Evolutionary conservation across 2,888 invertebrate genomes (phyloP).

Genomic region (Sipha maydis): DNA sequence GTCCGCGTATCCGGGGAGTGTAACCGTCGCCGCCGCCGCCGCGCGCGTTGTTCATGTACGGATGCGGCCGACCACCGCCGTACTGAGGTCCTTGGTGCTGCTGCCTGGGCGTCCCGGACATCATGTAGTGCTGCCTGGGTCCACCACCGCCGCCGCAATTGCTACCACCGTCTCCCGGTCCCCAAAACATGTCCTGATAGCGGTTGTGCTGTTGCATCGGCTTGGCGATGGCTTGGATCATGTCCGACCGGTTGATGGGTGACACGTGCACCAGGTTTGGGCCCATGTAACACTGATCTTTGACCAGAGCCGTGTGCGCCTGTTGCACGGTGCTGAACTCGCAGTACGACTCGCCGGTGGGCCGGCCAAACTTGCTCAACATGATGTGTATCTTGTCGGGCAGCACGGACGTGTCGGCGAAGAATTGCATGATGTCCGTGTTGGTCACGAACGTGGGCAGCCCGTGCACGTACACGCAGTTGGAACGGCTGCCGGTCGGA

Average conservation of each 20-base stretch:
- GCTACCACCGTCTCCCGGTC: not conserved
- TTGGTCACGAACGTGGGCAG: slow-evolving; percentile 81
- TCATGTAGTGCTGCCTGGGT: slow-evolving; percentile 3
- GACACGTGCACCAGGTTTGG: too few relatives aligned
- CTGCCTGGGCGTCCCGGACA: not conserved
- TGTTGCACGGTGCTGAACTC: too few relatives aligned
- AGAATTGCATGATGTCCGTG: slow-evolving; percentile 82
- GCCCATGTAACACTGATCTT: too few relatives aligned
- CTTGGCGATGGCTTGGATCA: too few relatives aligned
- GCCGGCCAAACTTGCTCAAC: too few relatives aligned
- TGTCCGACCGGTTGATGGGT: too few relatives aligned
- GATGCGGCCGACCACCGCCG: not conserved
- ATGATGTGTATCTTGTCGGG: too few relatives aligned
- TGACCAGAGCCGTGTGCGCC: too few relatives aligned
- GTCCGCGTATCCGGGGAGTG: slow-evolving; percentile 65
- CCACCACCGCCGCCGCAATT: not conserved
- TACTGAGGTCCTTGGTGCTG: not conserved
- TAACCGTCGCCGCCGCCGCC: slow-evolving; percentile 64
- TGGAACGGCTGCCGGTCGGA: slow-evolving; percentile 60
- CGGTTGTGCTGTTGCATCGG: slow-evolving; percentile 51
- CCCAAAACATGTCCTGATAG: slow-evolving; percentile 41
- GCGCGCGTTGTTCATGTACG: slow-evolving; percentile 61
- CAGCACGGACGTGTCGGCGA: slow-evolving; percentile 79
- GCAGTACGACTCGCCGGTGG: too few relatives aligned
- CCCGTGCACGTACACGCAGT: slow-evolving; percentile 78